A percentile compares a stretch with the other conserved stretches of the same genome.
Conservation (phyloP, 2,113 vertebrate genomes). For the Pterocles burchelli region DNA sequence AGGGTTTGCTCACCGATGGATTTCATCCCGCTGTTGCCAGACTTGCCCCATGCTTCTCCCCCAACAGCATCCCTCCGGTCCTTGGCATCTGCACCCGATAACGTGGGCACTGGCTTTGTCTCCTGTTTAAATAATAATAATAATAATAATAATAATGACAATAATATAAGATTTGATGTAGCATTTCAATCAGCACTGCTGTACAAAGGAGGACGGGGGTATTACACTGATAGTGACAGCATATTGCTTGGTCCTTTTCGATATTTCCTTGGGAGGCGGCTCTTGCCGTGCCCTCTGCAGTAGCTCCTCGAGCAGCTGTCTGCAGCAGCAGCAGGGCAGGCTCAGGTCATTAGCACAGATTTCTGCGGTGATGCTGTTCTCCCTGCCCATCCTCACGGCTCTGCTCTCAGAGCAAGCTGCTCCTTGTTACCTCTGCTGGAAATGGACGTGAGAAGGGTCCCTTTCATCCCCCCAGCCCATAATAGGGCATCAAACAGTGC, state of each 20-base stretch:
- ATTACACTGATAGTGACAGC: not conserved
- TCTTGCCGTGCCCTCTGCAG: not conserved
- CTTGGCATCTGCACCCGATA: not conserved
- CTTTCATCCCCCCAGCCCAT: not conserved
- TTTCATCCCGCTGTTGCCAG: not conserved
- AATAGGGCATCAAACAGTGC: not conserved
- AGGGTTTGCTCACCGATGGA: fast-evolving
- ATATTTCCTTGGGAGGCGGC: not conserved
- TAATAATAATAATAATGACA: not conserved
- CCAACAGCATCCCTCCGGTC: not conserved
- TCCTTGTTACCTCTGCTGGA: not conserved
- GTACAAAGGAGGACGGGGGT: not conserved
- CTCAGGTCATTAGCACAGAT: not conserved
- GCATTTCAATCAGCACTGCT: not conserved
- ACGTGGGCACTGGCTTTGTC: not conserved
- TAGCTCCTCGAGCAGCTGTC: not conserved
- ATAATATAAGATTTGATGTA: not conserved
- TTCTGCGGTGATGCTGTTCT: not conserved
- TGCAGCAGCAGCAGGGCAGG: not conserved
- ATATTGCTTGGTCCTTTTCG: not conserved
- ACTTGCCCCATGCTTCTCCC: not conserved
- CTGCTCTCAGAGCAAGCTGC: not conserved
- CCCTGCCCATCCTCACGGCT: not conserved
- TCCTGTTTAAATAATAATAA: not conserved
- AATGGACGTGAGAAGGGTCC: not conserved